Evolutionary conservation across 2,797 vertebrate genomes (phyloP), one percentile per base, ranked within the genome.

Genomic region (Philypnodon macrostomus): DNA sequence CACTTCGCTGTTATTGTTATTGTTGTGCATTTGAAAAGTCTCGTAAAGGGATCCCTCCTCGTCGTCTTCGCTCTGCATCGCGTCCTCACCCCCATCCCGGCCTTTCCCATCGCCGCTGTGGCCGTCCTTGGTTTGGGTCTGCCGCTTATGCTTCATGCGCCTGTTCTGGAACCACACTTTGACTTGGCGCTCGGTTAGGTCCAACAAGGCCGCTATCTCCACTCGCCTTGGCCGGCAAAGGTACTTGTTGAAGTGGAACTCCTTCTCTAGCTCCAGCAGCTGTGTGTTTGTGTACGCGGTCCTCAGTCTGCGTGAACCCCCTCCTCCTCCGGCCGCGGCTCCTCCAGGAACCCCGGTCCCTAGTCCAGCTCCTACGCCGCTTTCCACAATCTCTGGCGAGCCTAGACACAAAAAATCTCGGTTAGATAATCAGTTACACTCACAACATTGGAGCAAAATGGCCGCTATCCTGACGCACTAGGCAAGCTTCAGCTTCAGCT

Each of bases 171-270:
- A 99, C 97, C 97, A 99, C 40, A 99, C 97, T 87, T 99, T 99
- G 29, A 99, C 96, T 87, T 99, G 97, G 70, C 97, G 90, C 83
- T 99, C 97, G 1, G 95, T 99, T 81, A 99, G 87, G 84, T 99
- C 97, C 83, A 99, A 79, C 79, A 98, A 85, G 60, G 96, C 95
- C 32, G 96, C 97, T 26, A 99, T 98, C 73, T 99, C 97, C 84
- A 99, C 95, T 64, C 97, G 86, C 51, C 97, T 90, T 39, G 97
- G 97, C 75, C 97, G 89, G 81, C 96, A 99, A 40, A 99, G 91
- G 81, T 99, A 99, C 93, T 98, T 98, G 96, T 98, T 98, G 94
- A 99, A 98, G 87, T 98, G 97, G 76, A 99, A 99, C 88, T 99
- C 96, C 79, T 99, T 99, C 69, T 99, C 97, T 84, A 99, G 92